Evolutionary conservation across 2,797 vertebrate species (phyloP), one percentile per base, ranked within the genome.

Genomic region (Darevskia nairensis): DNA sequence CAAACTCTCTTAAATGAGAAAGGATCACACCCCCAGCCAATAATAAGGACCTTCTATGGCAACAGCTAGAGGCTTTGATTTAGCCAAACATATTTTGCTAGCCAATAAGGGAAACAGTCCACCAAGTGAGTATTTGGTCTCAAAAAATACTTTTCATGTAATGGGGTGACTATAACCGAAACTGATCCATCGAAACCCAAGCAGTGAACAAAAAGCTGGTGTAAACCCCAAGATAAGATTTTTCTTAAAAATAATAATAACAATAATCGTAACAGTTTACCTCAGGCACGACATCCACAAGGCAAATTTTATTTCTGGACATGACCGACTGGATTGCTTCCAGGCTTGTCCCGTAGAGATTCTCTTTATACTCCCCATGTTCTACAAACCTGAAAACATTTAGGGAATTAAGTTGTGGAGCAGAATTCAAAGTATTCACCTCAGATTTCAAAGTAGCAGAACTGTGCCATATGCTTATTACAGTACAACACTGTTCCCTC

Each of bases 271-370:
- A 11, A 50, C 44, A 81, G 19, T 89, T 97, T 90, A 99, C 98
- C 95, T 99, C 98, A 21, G 98, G 98, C 41, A 98, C 98, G 84
- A 98, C 97, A 83, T 99, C 98, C 96, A 99, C 98, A 92, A 99
- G 92, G 94, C 98, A 99, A 77, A 97, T 95, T 95, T 98, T 99
- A 95, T 98, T 98, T 89, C 97, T 98, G 93, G 97, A 97, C 97
- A 98, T 94, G 87, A 98, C 96, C 4, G 95, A 95, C 17, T 97
- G 97, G 92, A 99, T 98, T 86, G 98, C 98, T 82, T 98, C 98
- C 91, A 99, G 95, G 91, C 98, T 98, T 85, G 98, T 99, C 46
- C 98, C 98, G 0, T 99, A 99, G 81, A 98, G 96, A 83, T 99
- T 98, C 13, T 98, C 98, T 89, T 99, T 99, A 92, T 98, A 99